These are phyloP conservation scores for Calyptomena viridis DNA, from an alignment of 2,113 vertebrate species.

Conservation along the genomic window DNA sequence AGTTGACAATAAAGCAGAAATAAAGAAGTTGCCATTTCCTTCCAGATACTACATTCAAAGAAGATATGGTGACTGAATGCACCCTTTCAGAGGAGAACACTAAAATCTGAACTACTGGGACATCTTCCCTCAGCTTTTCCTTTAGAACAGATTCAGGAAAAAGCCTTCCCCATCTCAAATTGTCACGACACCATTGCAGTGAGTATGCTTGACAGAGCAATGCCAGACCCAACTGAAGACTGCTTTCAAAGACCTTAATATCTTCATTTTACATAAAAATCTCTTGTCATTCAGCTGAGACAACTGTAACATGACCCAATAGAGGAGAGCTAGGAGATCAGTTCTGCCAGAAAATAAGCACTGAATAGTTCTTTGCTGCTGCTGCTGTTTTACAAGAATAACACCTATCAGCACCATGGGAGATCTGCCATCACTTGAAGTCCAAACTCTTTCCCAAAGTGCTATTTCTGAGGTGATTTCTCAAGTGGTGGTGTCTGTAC, in stretches of 20 bases:
- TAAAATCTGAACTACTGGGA: neutral
- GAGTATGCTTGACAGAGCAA: neutral
- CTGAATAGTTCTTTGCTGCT: neutral
- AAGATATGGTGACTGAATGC: neutral
- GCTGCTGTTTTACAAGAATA: neutral
- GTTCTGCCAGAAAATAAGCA: neutral
- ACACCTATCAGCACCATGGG: neutral
- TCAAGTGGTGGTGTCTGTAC: neutral
- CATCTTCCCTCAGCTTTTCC: neutral
- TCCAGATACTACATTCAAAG: neutral
- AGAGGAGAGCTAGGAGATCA: neutral
- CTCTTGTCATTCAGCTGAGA: neutral
- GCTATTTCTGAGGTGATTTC: constrained; percentile 6
- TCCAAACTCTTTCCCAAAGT: neutral
- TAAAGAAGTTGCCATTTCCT: neutral
- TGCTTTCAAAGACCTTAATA: neutral
- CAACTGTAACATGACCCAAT: neutral
- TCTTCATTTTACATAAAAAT: neutral
- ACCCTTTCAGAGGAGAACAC: neutral
- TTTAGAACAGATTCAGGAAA: neutral
- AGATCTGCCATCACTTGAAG: neutral
- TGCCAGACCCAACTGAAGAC: neutral
- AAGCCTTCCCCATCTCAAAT: neutral
- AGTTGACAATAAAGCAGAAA: neutral
- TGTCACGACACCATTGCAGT: neutral